Evolutionary conservation across 1,140 invertebrate genomes (phyloP).

Genomic region (Saccostrea echinata): DNA sequence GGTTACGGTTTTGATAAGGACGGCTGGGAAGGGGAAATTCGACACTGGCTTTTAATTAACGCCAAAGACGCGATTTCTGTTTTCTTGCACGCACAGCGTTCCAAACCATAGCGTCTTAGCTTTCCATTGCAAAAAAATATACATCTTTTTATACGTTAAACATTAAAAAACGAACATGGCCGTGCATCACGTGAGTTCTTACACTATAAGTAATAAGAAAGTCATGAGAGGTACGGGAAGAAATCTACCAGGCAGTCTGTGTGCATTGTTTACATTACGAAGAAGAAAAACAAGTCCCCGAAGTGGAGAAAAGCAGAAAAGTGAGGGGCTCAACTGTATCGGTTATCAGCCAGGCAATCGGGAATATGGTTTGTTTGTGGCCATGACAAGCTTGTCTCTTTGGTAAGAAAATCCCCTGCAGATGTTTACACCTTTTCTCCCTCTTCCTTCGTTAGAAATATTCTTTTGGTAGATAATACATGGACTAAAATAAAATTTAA

Average conservation of each 20-base stretch:
- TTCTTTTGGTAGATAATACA: neutral
- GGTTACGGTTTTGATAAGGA: neutral
- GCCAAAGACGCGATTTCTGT: constrained; percentile 26
- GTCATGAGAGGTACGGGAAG: neutral
- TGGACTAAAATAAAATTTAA: neutral
- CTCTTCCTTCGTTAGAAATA: neutral
- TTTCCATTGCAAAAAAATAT: constrained; percentile 5
- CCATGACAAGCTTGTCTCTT: constrained; percentile 30
- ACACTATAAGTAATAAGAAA: constrained; percentile 35
- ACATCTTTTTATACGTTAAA: neutral
- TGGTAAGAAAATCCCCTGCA: constrained; percentile 25
- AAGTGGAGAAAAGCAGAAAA: neutral
- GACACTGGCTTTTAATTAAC: constrained; percentile 32
- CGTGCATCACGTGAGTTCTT: constrained; percentile 2
- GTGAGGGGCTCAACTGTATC: constrained; percentile 21
- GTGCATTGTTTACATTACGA: constrained; percentile 14
- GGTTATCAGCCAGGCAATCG: constrained; percentile 23
- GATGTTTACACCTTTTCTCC: constrained; percentile 15
- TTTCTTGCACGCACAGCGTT: constrained; percentile 26
- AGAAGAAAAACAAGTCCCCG: constrained; percentile 30
- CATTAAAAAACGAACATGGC: neutral
- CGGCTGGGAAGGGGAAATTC: constrained; percentile 11
- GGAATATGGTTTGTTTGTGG: constrained; percentile 33
- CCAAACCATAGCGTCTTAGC: neutral
- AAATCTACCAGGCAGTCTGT: constrained; percentile 10